A percentile compares a stretch with the other conserved stretches of the same genome.
Conservation (phyloP, 2,113 vertebrate species). For the Rhinolophus sinicus region DNA sequence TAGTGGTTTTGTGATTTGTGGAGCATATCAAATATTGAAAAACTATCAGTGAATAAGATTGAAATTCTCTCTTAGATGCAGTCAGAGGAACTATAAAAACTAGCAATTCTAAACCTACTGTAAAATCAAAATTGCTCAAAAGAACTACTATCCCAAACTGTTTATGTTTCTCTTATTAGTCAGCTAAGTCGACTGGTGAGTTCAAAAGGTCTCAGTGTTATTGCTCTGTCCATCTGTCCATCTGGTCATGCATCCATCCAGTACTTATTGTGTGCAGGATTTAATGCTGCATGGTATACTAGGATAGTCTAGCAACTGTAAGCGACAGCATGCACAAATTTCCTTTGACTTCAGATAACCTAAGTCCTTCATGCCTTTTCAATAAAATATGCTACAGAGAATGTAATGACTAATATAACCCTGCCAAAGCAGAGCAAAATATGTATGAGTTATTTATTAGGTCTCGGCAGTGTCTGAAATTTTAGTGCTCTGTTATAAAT, state of each 20-base stretch:
- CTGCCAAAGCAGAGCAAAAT: constrained; percentile 14
- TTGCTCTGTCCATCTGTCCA: neutral
- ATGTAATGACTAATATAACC: neutral
- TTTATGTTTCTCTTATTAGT: neutral
- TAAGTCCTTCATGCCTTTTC: constrained; percentile 44
- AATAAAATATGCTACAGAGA: constrained; percentile 16
- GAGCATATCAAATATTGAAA: constrained; percentile 24
- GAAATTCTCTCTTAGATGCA: constrained; percentile 13
- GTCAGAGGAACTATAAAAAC: neutral
- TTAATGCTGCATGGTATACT: neutral
- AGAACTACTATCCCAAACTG: neutral
- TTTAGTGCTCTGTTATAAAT: constrained; percentile 25
- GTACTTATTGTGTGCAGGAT: neutral
- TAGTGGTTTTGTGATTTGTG: constrained; percentile 17
- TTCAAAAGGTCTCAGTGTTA: neutral
- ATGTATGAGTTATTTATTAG: constrained; percentile 13
- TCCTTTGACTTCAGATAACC: neutral
- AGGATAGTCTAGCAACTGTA: neutral
- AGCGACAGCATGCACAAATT: neutral
- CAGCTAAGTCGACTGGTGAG: neutral
- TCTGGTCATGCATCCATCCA: neutral
- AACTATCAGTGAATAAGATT: neutral
- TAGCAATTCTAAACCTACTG: constrained; percentile 22
- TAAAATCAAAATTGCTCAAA: constrained; percentile 58
- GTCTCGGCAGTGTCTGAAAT: neutral